These are phyloP conservation scores for Callospermophilus lateralis DNA, from an alignment of 2,113 vertebrate species.

Conservation along the genomic window DNA sequence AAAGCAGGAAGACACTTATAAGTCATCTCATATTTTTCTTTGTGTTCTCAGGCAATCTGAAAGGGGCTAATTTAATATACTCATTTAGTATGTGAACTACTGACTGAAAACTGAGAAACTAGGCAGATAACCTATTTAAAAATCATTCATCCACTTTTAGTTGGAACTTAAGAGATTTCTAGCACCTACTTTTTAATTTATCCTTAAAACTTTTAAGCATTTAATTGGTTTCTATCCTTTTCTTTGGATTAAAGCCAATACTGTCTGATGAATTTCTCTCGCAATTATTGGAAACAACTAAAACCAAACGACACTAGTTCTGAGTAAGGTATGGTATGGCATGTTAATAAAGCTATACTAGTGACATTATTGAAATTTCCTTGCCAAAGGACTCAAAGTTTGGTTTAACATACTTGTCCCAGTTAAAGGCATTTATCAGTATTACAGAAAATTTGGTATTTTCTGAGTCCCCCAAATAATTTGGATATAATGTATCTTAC, in stretches of 20 bases:
- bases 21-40: conserved; percentile 29
- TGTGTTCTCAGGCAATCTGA: not conserved
- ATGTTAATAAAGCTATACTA: conserved; percentile 54
- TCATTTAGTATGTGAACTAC: conserved; percentile 32
- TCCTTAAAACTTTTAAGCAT: conserved; percentile 83
- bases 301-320: conserved; percentile 76
- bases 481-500: conserved; percentile 59
- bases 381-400: conserved; percentile 57
- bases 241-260: conserved; percentile 81
- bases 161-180: conserved; percentile 77
- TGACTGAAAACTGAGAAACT: conserved; percentile 56
- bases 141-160: conserved; percentile 79
- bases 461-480: conserved; percentile 8
- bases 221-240: conserved; percentile 86
- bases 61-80: conserved; percentile 37
- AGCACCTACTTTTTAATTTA: conserved; percentile 82
- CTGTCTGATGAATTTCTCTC: conserved; percentile 80
- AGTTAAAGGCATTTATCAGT: conserved; percentile 57
- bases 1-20: not conserved
- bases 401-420: conserved; percentile 56
- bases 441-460: conserved; percentile 44
- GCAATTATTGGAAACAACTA: conserved; percentile 83
- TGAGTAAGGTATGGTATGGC: conserved; percentile 50
- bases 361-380: conserved; percentile 38
- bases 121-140: conserved; percentile 80